phyloP scores from a whole-genome alignment of 2,113 vertebrate genomes.

The Ageneiosus marmoratus region DNA sequence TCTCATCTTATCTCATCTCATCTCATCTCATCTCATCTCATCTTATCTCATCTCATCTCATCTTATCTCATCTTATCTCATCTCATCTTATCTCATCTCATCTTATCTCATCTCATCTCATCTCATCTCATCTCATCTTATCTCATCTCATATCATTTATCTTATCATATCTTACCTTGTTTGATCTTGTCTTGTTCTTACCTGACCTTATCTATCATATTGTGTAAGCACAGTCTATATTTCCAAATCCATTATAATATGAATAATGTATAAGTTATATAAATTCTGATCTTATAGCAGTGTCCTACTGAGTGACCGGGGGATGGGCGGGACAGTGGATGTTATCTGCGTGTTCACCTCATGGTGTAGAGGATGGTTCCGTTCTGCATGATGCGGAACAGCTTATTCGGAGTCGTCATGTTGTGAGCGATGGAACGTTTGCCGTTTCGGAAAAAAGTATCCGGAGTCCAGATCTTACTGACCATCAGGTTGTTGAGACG shows the following conservation, averaged over 20 bases:
- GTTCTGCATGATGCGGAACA: constrained; percentile 85
- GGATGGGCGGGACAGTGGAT: too few relatives aligned
- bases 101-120: neutral
- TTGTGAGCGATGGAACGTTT: constrained; percentile 84
- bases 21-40: neutral
- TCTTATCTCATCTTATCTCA: neutral
- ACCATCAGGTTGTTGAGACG: constrained; percentile 84
- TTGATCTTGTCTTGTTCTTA: too few relatives aligned
- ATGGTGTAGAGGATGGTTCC: constrained; percentile 85
- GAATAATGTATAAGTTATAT: neutral
- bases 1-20: too few relatives aligned
- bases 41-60: neutral
- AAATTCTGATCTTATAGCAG: neutral
- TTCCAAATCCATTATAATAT: too few relatives aligned
- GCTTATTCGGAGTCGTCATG: constrained; percentile 86
- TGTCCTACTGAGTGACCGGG: neutral
- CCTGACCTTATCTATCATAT: too few relatives aligned
- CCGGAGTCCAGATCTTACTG: constrained; percentile 84
- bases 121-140: neutral
- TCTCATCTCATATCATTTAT: neutral
- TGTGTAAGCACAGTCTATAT: too few relatives aligned
- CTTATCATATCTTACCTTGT: neutral
- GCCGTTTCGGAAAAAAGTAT: constrained; percentile 83
- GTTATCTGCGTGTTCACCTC: too few relatives aligned
- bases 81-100: neutral